These are phyloP conservation scores for Thripadectes ignobilis DNA, from an alignment of 2,797 vertebrate species.

Conservation along the genomic window DNA sequence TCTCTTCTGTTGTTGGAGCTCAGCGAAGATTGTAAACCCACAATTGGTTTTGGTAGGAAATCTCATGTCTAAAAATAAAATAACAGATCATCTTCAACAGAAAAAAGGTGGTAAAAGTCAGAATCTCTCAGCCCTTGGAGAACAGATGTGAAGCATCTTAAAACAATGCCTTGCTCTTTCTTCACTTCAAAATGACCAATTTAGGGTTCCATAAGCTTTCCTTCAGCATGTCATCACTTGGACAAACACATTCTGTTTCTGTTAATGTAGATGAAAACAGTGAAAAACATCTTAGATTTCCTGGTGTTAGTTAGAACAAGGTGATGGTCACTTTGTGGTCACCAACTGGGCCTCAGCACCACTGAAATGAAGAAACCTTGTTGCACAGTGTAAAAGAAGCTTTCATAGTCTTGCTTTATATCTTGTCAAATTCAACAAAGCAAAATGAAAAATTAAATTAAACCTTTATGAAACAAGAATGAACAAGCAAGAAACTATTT, in stretches of 20 bases:
- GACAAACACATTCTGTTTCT: neutral
- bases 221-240: neutral
- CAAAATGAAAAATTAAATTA: neutral
- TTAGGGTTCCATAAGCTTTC: neutral
- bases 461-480: neutral
- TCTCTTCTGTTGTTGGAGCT: neutral
- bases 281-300: neutral
- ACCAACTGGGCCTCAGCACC: accelerated
- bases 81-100: neutral
- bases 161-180: neutral
- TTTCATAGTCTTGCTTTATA: neutral
- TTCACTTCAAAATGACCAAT: neutral
- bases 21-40: neutral
- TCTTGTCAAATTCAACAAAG: neutral
- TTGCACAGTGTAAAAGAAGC: neutral
- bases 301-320: neutral
- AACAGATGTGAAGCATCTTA: neutral
- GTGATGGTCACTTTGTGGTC: neutral
- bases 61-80: constrained; percentile 7
- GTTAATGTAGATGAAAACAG: neutral
- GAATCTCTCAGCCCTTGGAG: neutral
- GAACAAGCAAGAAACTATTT: neutral
- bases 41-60: neutral
- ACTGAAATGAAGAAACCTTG: neutral
- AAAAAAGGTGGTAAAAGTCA: neutral